phyloP scores from a whole-genome alignment of 2,888 invertebrate genomes.

The Aphelenchoides bicaudatus region DNA sequence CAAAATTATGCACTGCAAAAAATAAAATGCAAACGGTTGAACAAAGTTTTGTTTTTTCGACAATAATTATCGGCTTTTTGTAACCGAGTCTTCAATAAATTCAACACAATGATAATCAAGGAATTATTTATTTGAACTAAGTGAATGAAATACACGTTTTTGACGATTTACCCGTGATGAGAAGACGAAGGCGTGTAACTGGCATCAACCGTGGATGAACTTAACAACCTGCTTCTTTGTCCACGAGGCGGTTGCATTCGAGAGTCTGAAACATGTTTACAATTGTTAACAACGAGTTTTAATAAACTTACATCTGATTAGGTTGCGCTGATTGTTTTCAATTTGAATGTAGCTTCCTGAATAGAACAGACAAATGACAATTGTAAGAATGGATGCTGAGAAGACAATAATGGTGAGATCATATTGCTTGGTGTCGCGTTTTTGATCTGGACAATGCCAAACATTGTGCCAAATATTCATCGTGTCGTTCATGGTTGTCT shows the following conservation, averaged over 20 bases:
- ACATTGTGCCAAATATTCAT: constrained; percentile 57
- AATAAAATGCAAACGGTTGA: neutral
- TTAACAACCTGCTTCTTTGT: constrained; percentile 46
- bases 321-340: constrained; percentile 41
- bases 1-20: constrained; percentile 5
- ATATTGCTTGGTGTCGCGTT: constrained; percentile 35
- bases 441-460: constrained; percentile 45
- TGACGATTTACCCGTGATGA: constrained; percentile 15
- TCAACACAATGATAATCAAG: too few relatives aligned
- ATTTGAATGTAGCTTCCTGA: constrained; percentile 56
- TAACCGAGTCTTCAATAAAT: too few relatives aligned
- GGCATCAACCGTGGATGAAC: constrained; percentile 32
- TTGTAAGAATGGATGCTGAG: constrained; percentile 39
- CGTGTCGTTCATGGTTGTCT: constrained; percentile 59
- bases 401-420: constrained; percentile 31
- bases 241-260: constrained; percentile 42
- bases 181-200: constrained; percentile 16
- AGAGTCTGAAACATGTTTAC: constrained; percentile 41
- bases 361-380: constrained; percentile 54
- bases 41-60: too few relatives aligned
- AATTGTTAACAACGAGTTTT: neutral
- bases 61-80: too few relatives aligned
- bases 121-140: constrained; percentile 11
- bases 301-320: constrained; percentile 48
- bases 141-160: neutral